phyloP scores from a whole-genome alignment of 2,797 vertebrate species.

The Phrynocephalus vlangalii region DNA sequence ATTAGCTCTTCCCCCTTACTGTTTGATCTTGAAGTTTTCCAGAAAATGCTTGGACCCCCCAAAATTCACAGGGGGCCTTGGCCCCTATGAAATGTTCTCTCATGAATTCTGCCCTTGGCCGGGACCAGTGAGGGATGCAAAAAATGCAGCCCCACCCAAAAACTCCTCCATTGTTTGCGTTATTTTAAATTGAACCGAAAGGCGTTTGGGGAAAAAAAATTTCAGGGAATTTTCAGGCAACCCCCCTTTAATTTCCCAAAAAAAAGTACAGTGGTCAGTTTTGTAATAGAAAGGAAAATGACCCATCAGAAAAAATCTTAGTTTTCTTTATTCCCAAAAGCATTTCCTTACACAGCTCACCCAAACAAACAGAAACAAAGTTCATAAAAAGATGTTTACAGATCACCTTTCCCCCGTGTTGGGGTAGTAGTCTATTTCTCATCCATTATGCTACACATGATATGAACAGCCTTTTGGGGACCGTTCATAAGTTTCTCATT shows the following conservation, averaged over 20 bases:
- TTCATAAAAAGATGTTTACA: background rate
- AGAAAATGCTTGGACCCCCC: background rate
- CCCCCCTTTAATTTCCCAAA: too few species aligned
- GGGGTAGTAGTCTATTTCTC: too few species aligned
- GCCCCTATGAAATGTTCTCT: background rate
- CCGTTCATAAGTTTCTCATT: too few species aligned
- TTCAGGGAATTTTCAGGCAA: background rate
- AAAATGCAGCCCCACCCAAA: background rate
- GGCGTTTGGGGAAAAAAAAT: slow-evolving; percentile 1
- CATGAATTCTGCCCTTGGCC: background rate
- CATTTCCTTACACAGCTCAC: background rate
- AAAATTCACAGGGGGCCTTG: background rate
- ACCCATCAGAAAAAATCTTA: background rate
- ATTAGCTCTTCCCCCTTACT: background rate
- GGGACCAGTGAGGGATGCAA: background rate
- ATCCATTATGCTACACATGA: too few species aligned
- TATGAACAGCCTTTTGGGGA: too few species aligned
- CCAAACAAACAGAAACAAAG: background rate
- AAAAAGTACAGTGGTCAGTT: background rate
- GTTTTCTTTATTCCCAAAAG: background rate
- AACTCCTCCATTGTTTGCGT: background rate
- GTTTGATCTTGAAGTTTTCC: background rate
- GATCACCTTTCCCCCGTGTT: background rate
- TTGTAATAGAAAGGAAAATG: background rate
- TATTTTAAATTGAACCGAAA: background rate